Evolutionary conservation across 2,113 vertebrate species (phyloP).

Genomic region (Caloenas nicobarica): DNA sequence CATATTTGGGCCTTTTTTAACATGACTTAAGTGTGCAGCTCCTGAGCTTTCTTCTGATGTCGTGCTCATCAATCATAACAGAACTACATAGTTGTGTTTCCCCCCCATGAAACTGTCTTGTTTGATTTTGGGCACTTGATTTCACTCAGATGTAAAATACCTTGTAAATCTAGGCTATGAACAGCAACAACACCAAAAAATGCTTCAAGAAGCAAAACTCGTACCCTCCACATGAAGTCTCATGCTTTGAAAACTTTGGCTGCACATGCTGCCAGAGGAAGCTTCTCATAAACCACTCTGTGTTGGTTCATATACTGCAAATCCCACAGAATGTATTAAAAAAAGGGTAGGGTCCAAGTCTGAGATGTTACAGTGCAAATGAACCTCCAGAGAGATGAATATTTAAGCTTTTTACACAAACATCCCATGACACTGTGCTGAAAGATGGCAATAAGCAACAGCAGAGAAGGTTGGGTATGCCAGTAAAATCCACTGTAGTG

Average conservation of each 20-base stretch:
- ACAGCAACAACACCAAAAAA: not conserved
- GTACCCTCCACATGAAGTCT: not conserved
- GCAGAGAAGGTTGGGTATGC: not conserved
- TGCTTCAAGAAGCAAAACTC: not conserved
- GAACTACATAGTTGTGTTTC: not conserved
- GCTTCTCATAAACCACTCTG: not conserved
- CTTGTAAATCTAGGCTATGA: not conserved
- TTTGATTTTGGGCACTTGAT: not conserved
- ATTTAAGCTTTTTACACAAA: slow-evolving; percentile 2
- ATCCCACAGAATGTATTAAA: slow-evolving; percentile 31
- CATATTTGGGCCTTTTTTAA: not conserved
- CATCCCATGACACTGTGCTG: not conserved
- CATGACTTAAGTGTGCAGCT: not conserved
- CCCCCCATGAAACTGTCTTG: fast-evolving
- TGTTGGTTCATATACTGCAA: not conserved
- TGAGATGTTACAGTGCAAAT: not conserved
- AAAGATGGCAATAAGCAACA: not conserved
- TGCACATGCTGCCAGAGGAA: not conserved
- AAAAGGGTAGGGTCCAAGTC: not conserved
- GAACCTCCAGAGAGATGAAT: not conserved
- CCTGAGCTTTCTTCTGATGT: not conserved
- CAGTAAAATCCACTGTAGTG: not conserved
- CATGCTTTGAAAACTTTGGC: not conserved
- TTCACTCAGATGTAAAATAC: not conserved
- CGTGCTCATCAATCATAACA: not conserved